Percentiles rank a stretch among this genome's conserved stretches.
These are phyloP conservation scores for Cactoblastis cactorum DNA, from an alignment of 2,888 invertebrate species.

Conservation along the genomic window DNA sequence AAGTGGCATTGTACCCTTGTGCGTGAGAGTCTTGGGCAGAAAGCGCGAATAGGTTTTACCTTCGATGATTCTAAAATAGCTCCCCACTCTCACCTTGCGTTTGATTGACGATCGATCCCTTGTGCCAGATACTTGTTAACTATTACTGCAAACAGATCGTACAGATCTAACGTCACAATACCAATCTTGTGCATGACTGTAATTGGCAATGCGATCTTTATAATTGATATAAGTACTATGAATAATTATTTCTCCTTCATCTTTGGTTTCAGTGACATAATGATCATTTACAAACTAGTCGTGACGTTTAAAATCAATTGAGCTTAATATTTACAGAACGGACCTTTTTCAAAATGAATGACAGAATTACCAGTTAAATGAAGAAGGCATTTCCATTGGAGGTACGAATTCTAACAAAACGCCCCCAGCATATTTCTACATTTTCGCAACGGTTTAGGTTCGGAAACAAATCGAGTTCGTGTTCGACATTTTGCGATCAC, in stretches of 20 bases:
- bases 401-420: conserved; percentile 34
- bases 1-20: conserved; percentile 70
- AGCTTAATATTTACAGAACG: not conserved
- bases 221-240: not conserved
- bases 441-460: conserved; percentile 62
- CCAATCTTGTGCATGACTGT: conserved; percentile 10
- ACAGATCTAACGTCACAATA: conserved; percentile 30
- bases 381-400: conserved; percentile 39
- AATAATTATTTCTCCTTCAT: not conserved
- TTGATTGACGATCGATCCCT: conserved; percentile 79
- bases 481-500: conserved; percentile 76
- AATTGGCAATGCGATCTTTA: conserved; percentile 5
- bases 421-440: conserved; percentile 57
- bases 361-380: conserved; percentile 18
- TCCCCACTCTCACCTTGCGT: conserved; percentile 76
- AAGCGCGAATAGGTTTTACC: conserved; percentile 77
- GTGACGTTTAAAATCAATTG: not conserved
- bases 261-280: not conserved
- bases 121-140: conserved; percentile 76
- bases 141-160: conserved; percentile 58
- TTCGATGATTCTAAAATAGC: conserved; percentile 78
- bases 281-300: too few relatives aligned
- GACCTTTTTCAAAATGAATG: not conserved
- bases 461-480: conserved; percentile 73
- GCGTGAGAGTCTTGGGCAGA: conserved; percentile 73